These are phyloP conservation scores for Umimayanthus kanabou DNA, from an alignment of 92 coral and sea anemone species.

Conservation along the genomic window DNA sequence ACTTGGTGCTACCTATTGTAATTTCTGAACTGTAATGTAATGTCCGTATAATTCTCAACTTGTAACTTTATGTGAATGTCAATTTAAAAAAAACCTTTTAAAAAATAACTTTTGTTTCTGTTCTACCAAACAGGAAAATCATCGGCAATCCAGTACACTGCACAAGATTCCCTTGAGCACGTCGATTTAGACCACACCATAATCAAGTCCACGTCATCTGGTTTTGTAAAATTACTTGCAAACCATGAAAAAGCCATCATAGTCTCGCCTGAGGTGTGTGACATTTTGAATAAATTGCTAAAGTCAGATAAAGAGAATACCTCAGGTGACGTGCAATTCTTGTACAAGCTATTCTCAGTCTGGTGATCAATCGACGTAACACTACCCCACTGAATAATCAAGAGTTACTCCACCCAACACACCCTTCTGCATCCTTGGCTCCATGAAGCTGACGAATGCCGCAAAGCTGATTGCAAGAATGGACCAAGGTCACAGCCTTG, in stretches of 20 bases:
- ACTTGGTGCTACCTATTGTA: no score
- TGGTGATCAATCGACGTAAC: constrained; percentile 52
- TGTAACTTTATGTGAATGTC: no score
- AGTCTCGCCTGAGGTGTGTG: constrained; percentile 54
- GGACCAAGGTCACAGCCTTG: constrained; percentile 61
- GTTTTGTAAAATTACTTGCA: constrained; percentile 46
- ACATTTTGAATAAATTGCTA: constrained; percentile 51
- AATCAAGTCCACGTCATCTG: constrained; percentile 55
- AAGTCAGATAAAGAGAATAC: constrained; percentile 59
- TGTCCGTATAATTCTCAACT: no score
- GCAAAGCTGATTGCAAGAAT: constrained; percentile 59
- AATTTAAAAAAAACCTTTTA: no score
- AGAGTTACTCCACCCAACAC: constrained; percentile 44
- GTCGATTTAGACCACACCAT: constrained; percentile 32
- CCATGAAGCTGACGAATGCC: constrained; percentile 55
- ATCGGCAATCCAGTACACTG: constrained; percentile 50
- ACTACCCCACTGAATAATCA: constrained; percentile 52
- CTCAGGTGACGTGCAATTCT: constrained; percentile 59
- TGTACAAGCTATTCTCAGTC: constrained; percentile 61
- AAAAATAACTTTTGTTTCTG: no score
- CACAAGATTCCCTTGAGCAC: constrained; percentile 49
- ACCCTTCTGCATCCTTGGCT: constrained; percentile 63
- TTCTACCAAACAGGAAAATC: constrained; percentile 34
- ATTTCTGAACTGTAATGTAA: no score
- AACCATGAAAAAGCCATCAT: constrained; percentile 47